A percentile compares a stretch with the other conserved stretches of the same genome.
Conservation (phyloP, 2,888 invertebrate species). For the Macrophya alboannulata region DNA sequence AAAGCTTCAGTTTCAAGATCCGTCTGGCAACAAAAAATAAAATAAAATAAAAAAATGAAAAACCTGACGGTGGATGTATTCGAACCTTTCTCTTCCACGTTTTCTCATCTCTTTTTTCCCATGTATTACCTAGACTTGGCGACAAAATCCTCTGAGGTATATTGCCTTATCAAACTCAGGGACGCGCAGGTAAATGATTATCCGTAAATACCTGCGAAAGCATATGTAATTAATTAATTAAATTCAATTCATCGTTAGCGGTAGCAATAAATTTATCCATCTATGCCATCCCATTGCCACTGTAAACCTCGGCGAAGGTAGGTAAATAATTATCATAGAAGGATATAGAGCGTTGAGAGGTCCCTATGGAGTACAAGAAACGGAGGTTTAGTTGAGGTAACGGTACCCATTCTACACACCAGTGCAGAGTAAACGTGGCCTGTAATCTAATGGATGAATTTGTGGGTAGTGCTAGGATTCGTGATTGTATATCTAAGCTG, state of each 20-base stretch:
- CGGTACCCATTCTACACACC: neutral
- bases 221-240: neutral
- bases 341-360: constrained; percentile 12
- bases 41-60: too few species aligned
- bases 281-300: neutral
- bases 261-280: neutral
- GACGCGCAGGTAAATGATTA: neutral
- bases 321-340: constrained; percentile 43
- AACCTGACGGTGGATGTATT: neutral
- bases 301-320: constrained; percentile 30
- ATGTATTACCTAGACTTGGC: neutral
- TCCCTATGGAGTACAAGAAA: constrained; percentile 44
- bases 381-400: neutral
- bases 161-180: neutral
- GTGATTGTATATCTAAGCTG: neutral
- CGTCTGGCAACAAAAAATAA: neutral
- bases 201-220: neutral
- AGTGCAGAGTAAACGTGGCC: constrained; percentile 38
- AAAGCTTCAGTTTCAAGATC: neutral
- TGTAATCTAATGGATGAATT: constrained; percentile 43
- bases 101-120: neutral
- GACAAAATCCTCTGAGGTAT: neutral
- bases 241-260: constrained; percentile 7
- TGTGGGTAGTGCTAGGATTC: neutral
- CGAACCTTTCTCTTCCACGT: neutral